Evolutionary conservation across 2,888 invertebrate genomes (phyloP).

Genomic region (Rhopalosiphum nymphaeae): DNA sequence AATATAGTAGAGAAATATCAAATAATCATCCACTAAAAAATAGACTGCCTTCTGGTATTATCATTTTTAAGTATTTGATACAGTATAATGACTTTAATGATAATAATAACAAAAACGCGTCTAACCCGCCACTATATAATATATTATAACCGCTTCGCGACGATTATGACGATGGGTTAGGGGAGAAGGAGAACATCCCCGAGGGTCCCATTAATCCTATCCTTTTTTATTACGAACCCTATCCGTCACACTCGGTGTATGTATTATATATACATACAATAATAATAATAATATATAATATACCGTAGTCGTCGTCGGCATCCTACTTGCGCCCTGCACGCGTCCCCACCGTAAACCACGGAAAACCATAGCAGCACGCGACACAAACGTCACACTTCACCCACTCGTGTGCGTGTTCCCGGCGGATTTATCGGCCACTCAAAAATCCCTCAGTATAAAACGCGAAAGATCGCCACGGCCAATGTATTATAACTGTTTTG

Average conservation of each 20-base stretch:
- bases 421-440: conserved; percentile 50
- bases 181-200: neutral
- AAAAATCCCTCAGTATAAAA: conserved; percentile 16
- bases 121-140: neutral
- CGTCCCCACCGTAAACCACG: neutral
- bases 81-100: neutral
- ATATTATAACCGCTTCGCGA: neutral
- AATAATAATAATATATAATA: conserved; percentile 6
- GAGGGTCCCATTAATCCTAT: conserved; percentile 39
- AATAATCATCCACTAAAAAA: no score
- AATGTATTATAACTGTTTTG: neutral
- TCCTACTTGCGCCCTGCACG: neutral
- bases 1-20: no score
- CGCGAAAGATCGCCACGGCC: conserved; percentile 2
- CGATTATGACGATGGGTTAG: neutral
- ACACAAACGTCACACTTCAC: neutral
- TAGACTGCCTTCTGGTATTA: no score
- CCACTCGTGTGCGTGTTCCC: neutral
- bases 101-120: conserved; percentile 6
- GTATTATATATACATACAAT: neutral
- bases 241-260: conserved; percentile 29
- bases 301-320: neutral
- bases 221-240: conserved; percentile 37
- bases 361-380: neutral
- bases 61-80: no score